Percentiles rank a stretch among this genome's conserved stretches.
Conservation (phyloP, 2,797 vertebrate genomes). For the Ptychadena robeensis region DNA sequence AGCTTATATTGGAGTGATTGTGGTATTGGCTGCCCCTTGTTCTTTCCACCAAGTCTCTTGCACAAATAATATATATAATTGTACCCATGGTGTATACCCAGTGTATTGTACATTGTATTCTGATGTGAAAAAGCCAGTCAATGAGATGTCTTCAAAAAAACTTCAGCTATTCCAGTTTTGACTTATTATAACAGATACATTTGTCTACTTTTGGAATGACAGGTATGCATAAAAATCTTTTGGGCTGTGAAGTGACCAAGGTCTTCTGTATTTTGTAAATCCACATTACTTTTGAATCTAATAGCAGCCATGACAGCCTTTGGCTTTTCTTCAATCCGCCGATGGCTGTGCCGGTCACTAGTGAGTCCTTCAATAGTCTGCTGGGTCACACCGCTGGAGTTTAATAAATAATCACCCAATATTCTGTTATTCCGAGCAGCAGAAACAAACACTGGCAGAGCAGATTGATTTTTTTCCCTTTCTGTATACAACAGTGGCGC, state of each 20-base stretch:
- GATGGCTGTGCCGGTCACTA: background rate
- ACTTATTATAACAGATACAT: too few species aligned
- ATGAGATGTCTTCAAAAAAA: too few species aligned
- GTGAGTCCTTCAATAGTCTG: conserved; percentile 6
- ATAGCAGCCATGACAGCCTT: background rate
- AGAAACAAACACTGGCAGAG: conserved; percentile 41
- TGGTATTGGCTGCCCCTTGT: too few species aligned
- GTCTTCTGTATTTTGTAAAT: background rate
- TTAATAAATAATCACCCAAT: conserved; percentile 22
- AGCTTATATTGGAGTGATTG: too few species aligned
- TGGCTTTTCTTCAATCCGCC: background rate
- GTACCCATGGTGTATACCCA: too few species aligned
- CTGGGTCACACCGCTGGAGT: conserved; percentile 9
- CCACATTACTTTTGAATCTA: background rate
- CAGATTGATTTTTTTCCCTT: conserved; percentile 46
- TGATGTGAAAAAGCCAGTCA: too few species aligned
- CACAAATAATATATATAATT: too few species aligned
- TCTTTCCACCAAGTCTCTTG: too few species aligned
- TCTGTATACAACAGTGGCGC: conserved; percentile 33
- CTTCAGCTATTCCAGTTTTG: too few species aligned
- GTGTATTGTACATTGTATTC: too few species aligned
- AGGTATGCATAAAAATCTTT: background rate
- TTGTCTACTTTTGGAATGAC: too few species aligned
- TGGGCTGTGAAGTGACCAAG: background rate
- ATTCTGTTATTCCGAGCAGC: background rate